These are phyloP conservation scores for Leucophora obtusa DNA, from an alignment of 2,888 invertebrate genomes.

Conservation along the genomic window DNA sequence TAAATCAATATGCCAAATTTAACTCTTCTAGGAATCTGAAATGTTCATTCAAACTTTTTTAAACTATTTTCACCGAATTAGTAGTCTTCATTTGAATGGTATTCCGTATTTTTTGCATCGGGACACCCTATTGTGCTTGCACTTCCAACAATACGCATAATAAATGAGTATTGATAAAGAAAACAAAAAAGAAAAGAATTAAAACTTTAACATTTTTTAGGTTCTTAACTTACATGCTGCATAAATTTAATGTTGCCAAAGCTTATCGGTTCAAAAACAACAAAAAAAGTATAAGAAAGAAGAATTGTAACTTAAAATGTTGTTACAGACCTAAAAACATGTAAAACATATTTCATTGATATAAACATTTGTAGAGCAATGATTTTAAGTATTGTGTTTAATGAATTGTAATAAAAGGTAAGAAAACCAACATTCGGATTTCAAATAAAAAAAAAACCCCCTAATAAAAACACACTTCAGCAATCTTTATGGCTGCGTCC, in stretches of 20 bases:
- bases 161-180: conserved; percentile 60
- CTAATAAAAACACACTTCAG: background rate
- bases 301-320: conserved; percentile 27
- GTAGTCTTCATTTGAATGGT: too few species aligned
- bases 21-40: too few species aligned
- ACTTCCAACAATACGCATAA: conserved; percentile 59
- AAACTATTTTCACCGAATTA: too few species aligned
- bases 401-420: conserved; percentile 51
- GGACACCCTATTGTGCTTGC: too few species aligned
- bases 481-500: background rate
- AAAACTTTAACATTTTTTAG: conserved; percentile 9
- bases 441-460: background rate
- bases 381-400: conserved; percentile 39
- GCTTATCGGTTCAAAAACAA: conserved; percentile 48
- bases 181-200: conserved; percentile 17
- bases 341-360: conserved; percentile 46
- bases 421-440: background rate
- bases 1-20: too few species aligned
- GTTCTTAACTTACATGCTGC: background rate
- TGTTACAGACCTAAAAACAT: conserved; percentile 21
- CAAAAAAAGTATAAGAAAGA: conserved; percentile 3
- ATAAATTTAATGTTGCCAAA: conserved; percentile 61
- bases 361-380: conserved; percentile 60
- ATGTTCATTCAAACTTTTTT: too few species aligned
- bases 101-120: too few species aligned